A percentile compares a stretch with the other conserved stretches of the same genome.
phyloP scores from a whole-genome alignment of 2,797 vertebrate genomes.

The Hafferia zeledoni region DNA sequence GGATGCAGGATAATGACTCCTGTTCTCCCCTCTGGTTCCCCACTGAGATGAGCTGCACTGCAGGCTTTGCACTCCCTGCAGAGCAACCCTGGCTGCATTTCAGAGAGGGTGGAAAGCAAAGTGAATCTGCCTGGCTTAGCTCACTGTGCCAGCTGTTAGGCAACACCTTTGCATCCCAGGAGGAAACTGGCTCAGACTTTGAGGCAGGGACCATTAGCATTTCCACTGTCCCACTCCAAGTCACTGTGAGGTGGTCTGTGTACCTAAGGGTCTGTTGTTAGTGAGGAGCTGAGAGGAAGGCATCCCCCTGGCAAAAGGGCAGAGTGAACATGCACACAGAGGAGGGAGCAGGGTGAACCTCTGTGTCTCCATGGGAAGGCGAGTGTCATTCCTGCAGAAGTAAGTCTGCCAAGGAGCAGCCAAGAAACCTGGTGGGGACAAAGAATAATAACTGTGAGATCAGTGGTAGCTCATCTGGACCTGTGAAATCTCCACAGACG shows the following conservation, averaged over 20 bases:
- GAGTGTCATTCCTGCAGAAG: not conserved
- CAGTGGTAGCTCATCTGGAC: not conserved
- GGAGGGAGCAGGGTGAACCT: rapidly evolving
- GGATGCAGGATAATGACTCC: not conserved
- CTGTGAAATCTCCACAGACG: not conserved
- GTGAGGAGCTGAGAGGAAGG: not conserved
- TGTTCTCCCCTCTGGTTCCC: not conserved
- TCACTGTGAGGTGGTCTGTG: not conserved
- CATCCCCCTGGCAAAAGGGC: rapidly evolving
- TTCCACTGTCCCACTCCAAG: not conserved
- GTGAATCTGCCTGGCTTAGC: not conserved
- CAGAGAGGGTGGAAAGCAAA: not conserved
- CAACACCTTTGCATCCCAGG: not conserved
- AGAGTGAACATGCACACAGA: not conserved
- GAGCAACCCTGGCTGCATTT: not conserved
- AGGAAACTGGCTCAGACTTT: not conserved
- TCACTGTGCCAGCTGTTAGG: not conserved
- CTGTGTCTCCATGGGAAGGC: not conserved
- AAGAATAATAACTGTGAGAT: not conserved
- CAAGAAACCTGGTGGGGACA: not conserved
- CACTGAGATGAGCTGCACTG: not conserved
- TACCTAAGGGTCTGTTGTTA: not conserved
- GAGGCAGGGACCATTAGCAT: not conserved
- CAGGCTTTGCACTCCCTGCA: not conserved
- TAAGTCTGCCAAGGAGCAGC: not conserved